Evolutionary conservation across 2,888 invertebrate species (phyloP).

Genomic region (Ypsolopha scabrella): DNA sequence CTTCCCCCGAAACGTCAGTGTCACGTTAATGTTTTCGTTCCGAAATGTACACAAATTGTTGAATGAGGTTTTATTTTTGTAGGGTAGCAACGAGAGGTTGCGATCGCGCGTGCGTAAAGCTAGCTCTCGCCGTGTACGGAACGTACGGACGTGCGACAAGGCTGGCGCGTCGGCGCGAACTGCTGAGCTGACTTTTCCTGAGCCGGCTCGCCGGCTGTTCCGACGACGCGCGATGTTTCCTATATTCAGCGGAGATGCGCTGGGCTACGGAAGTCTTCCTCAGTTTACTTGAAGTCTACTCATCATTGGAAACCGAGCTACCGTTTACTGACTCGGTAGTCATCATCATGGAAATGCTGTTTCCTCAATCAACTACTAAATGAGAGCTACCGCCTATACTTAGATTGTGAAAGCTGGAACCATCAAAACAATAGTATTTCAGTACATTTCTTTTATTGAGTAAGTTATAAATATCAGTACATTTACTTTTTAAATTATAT

Average conservation of each 20-base stretch:
- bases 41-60: not conserved
- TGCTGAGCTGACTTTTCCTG: constrained; percentile 15
- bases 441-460: constrained; percentile 22
- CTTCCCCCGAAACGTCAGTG: constrained; percentile 58
- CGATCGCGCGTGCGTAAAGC: constrained; percentile 52
- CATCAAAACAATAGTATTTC: too few species aligned
- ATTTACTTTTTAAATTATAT: not conserved
- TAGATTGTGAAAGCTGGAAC: too few species aligned
- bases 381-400: too few species aligned
- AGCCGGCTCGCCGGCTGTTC: not conserved
- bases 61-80: constrained; percentile 15
- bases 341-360: too few species aligned
- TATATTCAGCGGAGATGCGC: too few species aligned
- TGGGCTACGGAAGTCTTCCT: too few species aligned
- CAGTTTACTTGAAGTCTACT: too few species aligned
- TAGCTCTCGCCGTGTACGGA: constrained; percentile 12
- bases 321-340: too few species aligned
- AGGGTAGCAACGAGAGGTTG: constrained; percentile 18
- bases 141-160: constrained; percentile 19
- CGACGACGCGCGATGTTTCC: too few species aligned
- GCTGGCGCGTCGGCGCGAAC: constrained; percentile 41
- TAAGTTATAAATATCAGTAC: constrained; percentile 20
- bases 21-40: constrained; percentile 22
- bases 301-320: too few species aligned
- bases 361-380: too few species aligned